Evolutionary conservation across 35 echinoderm and acorn worm species (phyloP).

Genomic region (Hemicentrotus pulcherrimus): DNA sequence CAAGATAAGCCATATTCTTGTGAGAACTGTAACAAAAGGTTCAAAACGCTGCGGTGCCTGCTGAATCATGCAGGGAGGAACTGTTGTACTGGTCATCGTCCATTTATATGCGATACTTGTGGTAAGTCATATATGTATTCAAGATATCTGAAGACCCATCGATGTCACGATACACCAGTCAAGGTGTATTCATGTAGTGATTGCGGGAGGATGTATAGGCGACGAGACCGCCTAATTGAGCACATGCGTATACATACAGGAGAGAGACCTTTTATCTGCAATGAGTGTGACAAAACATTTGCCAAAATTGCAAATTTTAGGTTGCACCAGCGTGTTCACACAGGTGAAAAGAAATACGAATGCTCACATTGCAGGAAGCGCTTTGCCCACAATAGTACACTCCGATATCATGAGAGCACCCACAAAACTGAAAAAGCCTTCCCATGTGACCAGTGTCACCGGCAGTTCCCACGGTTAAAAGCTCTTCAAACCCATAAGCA

Average conservation of each 20-base stretch:
- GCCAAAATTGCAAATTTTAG: conserved; percentile 33
- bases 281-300: conserved; percentile 14
- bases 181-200: conserved; percentile 38
- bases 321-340: conserved; percentile 31
- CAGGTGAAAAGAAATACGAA: conserved; percentile 37
- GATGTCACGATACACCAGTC: conserved; percentile 26
- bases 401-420: conserved; percentile 36
- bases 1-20: conserved; percentile 37
- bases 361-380: conserved; percentile 37
- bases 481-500: conserved; percentile 34
- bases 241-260: conserved; percentile 30
- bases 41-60: conserved; percentile 33
- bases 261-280: conserved; percentile 19
- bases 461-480: not conserved
- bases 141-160: conserved; percentile 33
- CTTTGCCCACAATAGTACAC: conserved; percentile 44
- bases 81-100: conserved; percentile 5
- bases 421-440: conserved; percentile 30
- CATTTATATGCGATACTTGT: not conserved
- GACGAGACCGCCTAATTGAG: conserved; percentile 29
- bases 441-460: conserved; percentile 37
- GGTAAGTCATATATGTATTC: conserved; percentile 33
- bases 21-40: conserved; percentile 36
- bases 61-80: conserved; percentile 19
- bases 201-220: conserved; percentile 16